Evolutionary conservation across 2,797 vertebrate species (phyloP).

Genomic region (Anableps anableps): DNA sequence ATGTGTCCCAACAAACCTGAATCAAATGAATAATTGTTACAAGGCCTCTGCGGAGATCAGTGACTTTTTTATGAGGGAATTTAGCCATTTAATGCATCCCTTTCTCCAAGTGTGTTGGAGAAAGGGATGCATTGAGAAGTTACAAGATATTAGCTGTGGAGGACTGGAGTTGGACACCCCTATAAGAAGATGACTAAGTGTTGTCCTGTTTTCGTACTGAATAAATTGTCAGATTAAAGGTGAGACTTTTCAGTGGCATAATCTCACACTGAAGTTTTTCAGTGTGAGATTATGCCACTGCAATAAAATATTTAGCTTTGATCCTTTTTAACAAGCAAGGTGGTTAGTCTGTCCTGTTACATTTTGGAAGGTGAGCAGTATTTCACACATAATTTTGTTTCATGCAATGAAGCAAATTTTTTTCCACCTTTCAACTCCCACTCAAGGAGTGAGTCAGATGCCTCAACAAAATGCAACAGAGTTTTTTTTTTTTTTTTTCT

Average conservation of each 20-base stretch:
- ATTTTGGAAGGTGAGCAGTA: slow-evolving; percentile 1
- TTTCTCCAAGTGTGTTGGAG: too few relatives aligned
- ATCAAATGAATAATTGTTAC: neutral
- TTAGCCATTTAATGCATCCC: too few relatives aligned
- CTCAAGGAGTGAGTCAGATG: slow-evolving; percentile 15
- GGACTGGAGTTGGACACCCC: too few relatives aligned
- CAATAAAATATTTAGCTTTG: neutral
- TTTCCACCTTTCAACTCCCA: slow-evolving; percentile 44
- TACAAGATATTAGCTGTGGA: too few relatives aligned
- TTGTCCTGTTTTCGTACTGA: neutral
- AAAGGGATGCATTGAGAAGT: too few relatives aligned
- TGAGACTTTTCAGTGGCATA: too few relatives aligned
- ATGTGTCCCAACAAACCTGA: too few relatives aligned
- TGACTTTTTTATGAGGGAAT: neutral
- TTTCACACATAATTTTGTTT: slow-evolving; percentile 58
- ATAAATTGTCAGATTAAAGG: neutral
- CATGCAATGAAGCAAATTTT: slow-evolving; percentile 57
- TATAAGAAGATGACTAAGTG: too few relatives aligned
- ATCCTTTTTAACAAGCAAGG: neutral
- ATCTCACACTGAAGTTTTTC: too few relatives aligned
- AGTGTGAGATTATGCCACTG: neutral
- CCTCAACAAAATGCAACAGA: slow-evolving; percentile 15
- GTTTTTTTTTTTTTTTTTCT: neutral
- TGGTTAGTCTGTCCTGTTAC: neutral
- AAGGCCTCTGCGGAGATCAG: neutral